A percentile compares a stretch with the other conserved stretches of the same genome.
phyloP scores from a whole-genome alignment of 2,113 vertebrate species.

The Rhadina sibilatrix region DNA sequence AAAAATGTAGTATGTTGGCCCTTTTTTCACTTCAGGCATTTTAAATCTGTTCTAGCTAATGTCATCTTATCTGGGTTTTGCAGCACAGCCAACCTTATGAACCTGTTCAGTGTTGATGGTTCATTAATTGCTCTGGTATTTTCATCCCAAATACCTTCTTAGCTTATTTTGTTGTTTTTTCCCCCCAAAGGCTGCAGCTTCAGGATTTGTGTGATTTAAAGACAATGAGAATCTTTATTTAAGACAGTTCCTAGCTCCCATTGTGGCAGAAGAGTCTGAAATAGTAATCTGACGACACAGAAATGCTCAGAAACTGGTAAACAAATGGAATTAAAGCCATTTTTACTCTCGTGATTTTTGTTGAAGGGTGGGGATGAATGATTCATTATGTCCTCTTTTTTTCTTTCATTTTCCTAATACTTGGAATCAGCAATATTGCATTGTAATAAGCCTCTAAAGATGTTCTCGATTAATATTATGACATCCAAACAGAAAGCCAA shows the following conservation, averaged over 20 bases:
- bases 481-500: conserved; percentile 40
- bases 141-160: not conserved
- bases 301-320: conserved; percentile 50
- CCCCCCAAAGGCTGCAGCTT: not conserved
- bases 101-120: not conserved
- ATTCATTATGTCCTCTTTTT: conserved; percentile 27
- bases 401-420: conserved; percentile 20
- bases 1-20: not conserved
- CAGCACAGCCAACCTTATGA: not conserved
- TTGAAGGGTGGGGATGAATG: conserved; percentile 12
- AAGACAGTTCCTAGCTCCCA: not conserved
- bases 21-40: not conserved
- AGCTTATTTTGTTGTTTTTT: not conserved
- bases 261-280: conserved; percentile 7
- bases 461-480: conserved; percentile 57
- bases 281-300: not conserved
- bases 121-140: not conserved
- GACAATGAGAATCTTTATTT: not conserved
- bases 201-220: not conserved
- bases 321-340: conserved; percentile 50
- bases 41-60: not conserved
- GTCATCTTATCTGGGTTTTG: not conserved
- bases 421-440: conserved; percentile 7
- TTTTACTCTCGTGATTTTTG: conserved; percentile 56
- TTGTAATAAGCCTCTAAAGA: conserved; percentile 42